These are phyloP conservation scores for Carassius gibelio DNA, from an alignment of 2,113 vertebrate species.

Conservation along the genomic window DNA sequence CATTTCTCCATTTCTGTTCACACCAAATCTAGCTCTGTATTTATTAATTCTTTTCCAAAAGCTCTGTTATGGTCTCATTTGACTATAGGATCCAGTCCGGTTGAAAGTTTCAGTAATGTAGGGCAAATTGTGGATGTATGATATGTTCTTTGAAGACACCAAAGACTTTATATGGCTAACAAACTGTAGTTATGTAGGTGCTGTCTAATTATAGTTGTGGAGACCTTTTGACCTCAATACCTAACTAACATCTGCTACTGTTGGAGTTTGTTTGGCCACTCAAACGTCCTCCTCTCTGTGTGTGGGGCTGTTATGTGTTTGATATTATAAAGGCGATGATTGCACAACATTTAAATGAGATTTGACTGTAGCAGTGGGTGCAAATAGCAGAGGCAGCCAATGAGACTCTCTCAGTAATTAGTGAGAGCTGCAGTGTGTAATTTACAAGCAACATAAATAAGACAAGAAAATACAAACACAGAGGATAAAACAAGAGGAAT, in stretches of 20 bases:
- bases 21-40: not conserved
- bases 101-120: not conserved
- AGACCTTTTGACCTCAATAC: not conserved
- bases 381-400: not conserved
- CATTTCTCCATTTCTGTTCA: not conserved
- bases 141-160: not conserved
- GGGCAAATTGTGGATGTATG: not conserved
- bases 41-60: too few species aligned
- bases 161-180: not conserved
- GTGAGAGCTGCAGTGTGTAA: not conserved
- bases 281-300: not conserved
- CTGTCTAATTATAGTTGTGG: not conserved
- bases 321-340: not conserved
- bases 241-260: not conserved
- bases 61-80: too few species aligned
- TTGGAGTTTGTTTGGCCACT: not conserved
- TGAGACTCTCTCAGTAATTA: not conserved
- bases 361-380: not conserved
- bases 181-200: not conserved
- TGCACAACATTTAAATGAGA: not conserved
- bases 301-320: not conserved
- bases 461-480: not conserved
- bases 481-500: too few species aligned
- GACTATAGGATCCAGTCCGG: not conserved
- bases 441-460: not conserved